phyloP scores from a whole-genome alignment of 2,888 invertebrate species.

The Helobdella robusta region DNA sequence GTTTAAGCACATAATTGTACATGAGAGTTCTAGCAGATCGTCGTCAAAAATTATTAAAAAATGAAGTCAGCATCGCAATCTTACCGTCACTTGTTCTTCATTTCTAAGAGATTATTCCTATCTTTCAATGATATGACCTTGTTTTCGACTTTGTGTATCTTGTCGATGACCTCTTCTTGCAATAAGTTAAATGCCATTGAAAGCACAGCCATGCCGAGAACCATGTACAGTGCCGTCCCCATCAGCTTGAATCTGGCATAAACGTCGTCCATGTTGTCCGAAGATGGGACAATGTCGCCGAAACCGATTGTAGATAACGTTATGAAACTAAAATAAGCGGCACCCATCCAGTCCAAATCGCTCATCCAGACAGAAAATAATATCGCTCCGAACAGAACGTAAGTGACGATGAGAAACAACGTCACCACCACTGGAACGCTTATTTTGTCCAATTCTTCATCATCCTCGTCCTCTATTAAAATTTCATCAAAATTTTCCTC shows the following conservation, averaged over 20 bases:
- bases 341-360: conserved; percentile 41
- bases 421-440: conserved; percentile 48
- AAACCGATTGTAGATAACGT: conserved; percentile 49
- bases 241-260: conserved; percentile 40
- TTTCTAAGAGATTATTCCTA: conserved; percentile 35
- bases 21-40: too few relatives aligned
- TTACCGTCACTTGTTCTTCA: conserved; percentile 10
- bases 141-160: conserved; percentile 37
- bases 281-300: conserved; percentile 41
- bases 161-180: conserved; percentile 46
- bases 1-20: too few relatives aligned
- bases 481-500: background rate
- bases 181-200: conserved; percentile 50
- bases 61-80: too few relatives aligned
- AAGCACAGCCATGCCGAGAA: conserved; percentile 49
- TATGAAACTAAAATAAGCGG: conserved; percentile 49
- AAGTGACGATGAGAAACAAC: conserved; percentile 45
- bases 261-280: conserved; percentile 6
- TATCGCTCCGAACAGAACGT: conserved; percentile 46
- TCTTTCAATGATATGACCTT: conserved; percentile 45
- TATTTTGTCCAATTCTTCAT: conserved; percentile 44
- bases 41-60: too few relatives aligned
- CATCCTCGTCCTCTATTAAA: conserved; percentile 42
- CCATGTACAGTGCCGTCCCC: conserved; percentile 44
- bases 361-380: conserved; percentile 48